Evolutionary conservation across 2,888 invertebrate genomes (phyloP), one percentile per base, ranked within the genome.

Genomic region (Caenorhabditis auriculariae): DNA sequence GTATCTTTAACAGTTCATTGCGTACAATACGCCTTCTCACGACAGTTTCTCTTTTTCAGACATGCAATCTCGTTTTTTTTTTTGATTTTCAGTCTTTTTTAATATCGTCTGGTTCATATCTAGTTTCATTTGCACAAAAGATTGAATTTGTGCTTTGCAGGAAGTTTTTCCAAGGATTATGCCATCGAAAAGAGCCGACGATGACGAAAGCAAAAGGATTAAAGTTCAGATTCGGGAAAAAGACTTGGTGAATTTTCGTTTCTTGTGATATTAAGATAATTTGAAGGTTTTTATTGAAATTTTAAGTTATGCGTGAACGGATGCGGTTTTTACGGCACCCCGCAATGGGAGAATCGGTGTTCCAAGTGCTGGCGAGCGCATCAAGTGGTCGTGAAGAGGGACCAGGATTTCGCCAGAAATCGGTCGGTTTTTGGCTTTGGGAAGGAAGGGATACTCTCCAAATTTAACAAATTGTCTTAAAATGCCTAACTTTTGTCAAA

Each of bases 311-410:
- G 80, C 50, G 70, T 75, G n/a, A 80, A 80, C 85, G 91, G 93
- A 35, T 98, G 96, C 84, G 95, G 93, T 57, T 98, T 88, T 85
- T 99, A 89, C 83, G 98, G 98, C 24, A 96, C 95, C 84, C 90
- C 92, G 7, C 91, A 93, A 81, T 98, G 95, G 91, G 90, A 92
- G 82, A 95, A 95, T 2, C 93, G 92, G 83, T 98, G 98, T 83
- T 96, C 96, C 43, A 90, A 92, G 84, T 98, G 98, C 83, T 91
- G 91, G 84, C 87, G 92, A 49, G 90, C 91, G 76, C 81, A 82
- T 49, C 82, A 83, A 57, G 80, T 81, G 54, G 77, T 78, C 23
- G 77, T 28, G 76, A 82, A 70, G 74, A 77, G 69, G 28, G 48
- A 64, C 35, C 80, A 81, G 15, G 83, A 84, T 55, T 72, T 77